Conservation (phyloP, 2,797 vertebrate genomes). For the Karalla daura region DNA sequence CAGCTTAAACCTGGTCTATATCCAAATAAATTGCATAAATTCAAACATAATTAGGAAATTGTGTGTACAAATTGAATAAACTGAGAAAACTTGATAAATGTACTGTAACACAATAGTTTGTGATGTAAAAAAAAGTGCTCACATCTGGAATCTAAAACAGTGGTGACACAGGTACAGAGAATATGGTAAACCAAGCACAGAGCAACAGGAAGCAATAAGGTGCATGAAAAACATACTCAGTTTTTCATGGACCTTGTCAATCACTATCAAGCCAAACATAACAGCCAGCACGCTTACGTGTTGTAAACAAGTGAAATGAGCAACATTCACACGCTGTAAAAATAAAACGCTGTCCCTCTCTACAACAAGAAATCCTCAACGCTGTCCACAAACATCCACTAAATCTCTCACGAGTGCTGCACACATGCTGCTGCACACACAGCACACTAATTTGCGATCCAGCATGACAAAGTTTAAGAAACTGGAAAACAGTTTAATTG, state of each 20-base stretch:
- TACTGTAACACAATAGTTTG: too few relatives aligned
- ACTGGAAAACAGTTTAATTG: constrained; percentile 36
- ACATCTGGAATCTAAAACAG: too few relatives aligned
- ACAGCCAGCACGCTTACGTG: not conserved
- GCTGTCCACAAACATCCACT: not conserved
- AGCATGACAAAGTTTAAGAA: constrained; percentile 16
- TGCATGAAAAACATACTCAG: not conserved
- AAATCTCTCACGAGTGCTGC: constrained; percentile 1
- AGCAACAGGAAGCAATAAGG: too few relatives aligned
- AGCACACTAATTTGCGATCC: constrained; percentile 16
- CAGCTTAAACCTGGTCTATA: not conserved
- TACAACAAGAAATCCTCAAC: constrained; percentile 16
- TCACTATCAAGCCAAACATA: not conserved
- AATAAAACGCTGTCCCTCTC: constrained; percentile 4
- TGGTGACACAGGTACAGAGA: too few relatives aligned
- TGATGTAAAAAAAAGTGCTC: too few relatives aligned
- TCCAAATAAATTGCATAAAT: not conserved
- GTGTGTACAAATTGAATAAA: too few relatives aligned
- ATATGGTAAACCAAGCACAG: too few relatives aligned
- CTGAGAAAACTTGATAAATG: too few relatives aligned
- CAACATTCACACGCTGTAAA: constrained; percentile 8
- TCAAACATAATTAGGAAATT: not conserved
- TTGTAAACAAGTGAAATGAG: constrained; percentile 7
- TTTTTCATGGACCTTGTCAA: not conserved
- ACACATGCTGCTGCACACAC: constrained; percentile 1